phyloP scores from a whole-genome alignment of 2,888 invertebrate species.

The Trichacis sp. region DNA sequence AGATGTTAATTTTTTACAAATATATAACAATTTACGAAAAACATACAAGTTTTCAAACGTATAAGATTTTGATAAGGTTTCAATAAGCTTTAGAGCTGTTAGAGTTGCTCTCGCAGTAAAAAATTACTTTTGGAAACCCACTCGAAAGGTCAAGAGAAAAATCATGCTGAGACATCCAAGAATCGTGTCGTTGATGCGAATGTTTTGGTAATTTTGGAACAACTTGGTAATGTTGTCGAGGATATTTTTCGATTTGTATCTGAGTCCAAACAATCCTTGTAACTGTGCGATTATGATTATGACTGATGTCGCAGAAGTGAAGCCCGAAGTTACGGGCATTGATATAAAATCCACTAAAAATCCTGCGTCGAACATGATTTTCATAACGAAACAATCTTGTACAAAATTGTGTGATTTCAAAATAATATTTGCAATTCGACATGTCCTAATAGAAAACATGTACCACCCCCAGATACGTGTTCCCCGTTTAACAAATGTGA shows the following conservation, averaged over 20 bases:
- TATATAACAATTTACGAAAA: too few species aligned
- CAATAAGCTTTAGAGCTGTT: too few species aligned
- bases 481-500: too few species aligned
- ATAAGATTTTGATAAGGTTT: too few species aligned
- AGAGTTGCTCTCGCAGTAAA: too few species aligned
- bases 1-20: too few species aligned
- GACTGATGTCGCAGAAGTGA: constrained; percentile 85
- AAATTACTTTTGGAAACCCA: constrained; percentile 70
- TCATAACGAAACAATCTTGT: too few species aligned
- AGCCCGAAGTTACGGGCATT: constrained; percentile 84
- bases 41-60: too few species aligned
- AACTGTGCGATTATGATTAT: constrained; percentile 83
- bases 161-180: constrained; percentile 77
- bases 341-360: constrained; percentile 89
- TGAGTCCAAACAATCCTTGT: constrained; percentile 80
- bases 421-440: too few species aligned
- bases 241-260: constrained; percentile 77
- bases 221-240: constrained; percentile 73
- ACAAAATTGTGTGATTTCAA: too few species aligned
- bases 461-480: too few species aligned
- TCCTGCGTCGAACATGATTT: constrained; percentile 73
- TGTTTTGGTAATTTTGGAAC: constrained; percentile 69
- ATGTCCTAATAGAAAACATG: too few species aligned
- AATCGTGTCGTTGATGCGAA: constrained; percentile 74
- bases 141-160: constrained; percentile 77